Percentiles rank a stretch among this genome's conserved stretches.
Conservation (phyloP, 2,888 invertebrate species). For the Idaea biselata region DNA sequence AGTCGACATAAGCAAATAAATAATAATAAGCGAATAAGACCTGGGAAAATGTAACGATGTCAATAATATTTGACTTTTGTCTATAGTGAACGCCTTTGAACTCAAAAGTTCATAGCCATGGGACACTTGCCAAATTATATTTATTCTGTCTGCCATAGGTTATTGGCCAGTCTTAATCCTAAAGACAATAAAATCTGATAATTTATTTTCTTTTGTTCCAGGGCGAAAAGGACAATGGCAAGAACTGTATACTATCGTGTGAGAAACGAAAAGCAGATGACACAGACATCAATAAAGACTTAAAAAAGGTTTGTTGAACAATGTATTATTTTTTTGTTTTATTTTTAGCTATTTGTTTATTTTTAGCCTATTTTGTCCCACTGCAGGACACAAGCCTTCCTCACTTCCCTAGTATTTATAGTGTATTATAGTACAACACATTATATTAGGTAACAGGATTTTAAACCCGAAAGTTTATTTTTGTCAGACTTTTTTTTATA, state of each 20-base stretch:
- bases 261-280: constrained; percentile 93
- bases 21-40: neutral
- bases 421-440: too few relatives aligned
- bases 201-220: constrained; percentile 65
- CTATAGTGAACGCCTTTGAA: neutral
- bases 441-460: too few relatives aligned
- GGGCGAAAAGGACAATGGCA: constrained; percentile 82
- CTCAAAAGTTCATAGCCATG: neutral
- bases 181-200: constrained; percentile 12
- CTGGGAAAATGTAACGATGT: neutral
- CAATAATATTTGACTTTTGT: neutral
- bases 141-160: neutral
- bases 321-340: neutral
- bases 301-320: constrained; percentile 86
- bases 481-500: too few relatives aligned
- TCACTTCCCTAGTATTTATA: too few relatives aligned
- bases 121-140: neutral
- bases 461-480: too few relatives aligned
- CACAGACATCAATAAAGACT: constrained; percentile 89
- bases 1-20: too few relatives aligned
- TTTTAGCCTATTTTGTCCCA: too few relatives aligned
- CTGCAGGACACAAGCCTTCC: too few relatives aligned
- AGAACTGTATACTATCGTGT: constrained; percentile 83
- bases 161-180: neutral
- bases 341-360: too few relatives aligned